Evolutionary conservation across 2,113 vertebrate species (phyloP).

Genomic region (Ceyx margarethae): DNA sequence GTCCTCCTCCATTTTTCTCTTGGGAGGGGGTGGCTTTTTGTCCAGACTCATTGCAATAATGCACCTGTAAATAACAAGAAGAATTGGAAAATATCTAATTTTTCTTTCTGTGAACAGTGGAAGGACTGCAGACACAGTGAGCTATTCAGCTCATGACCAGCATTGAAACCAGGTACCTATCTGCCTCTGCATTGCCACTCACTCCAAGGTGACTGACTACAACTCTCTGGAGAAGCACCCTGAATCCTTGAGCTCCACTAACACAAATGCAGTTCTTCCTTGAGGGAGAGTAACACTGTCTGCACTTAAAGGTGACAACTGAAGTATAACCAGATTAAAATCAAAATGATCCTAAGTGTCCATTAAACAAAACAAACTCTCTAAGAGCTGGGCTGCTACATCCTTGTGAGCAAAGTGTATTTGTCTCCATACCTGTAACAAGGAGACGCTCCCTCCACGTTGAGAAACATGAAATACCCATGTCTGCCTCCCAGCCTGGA

Average conservation of each 20-base stretch:
- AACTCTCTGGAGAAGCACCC: background rate
- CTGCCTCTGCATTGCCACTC: background rate
- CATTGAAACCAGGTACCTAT: background rate
- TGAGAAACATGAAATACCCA: slow-evolving; percentile 84
- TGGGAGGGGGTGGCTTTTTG: slow-evolving; percentile 80
- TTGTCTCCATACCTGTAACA: slow-evolving; percentile 86
- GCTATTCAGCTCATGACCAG: background rate
- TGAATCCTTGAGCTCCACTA: background rate
- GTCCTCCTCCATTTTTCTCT: slow-evolving; percentile 67
- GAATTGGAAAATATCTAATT: background rate
- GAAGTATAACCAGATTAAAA: background rate
- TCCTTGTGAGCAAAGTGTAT: background rate
- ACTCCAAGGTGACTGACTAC: background rate
- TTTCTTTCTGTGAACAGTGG: background rate
- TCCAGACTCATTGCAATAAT: slow-evolving; percentile 89
- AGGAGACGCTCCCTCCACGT: slow-evolving; percentile 84
- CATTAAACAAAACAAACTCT: background rate
- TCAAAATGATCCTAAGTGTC: background rate
- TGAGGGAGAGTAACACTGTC: background rate
- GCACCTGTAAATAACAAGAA: slow-evolving; percentile 76
- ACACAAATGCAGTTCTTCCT: background rate
- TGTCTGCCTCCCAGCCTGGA: slow-evolving; percentile 80
- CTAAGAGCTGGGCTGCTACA: background rate
- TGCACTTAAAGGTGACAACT: background rate
- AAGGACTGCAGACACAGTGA: background rate